A percentile compares a stretch with the other conserved stretches of the same genome.
These are phyloP conservation scores for Prunella himalayana DNA, from an alignment of 2,113 vertebrate species.

Conservation along the genomic window DNA sequence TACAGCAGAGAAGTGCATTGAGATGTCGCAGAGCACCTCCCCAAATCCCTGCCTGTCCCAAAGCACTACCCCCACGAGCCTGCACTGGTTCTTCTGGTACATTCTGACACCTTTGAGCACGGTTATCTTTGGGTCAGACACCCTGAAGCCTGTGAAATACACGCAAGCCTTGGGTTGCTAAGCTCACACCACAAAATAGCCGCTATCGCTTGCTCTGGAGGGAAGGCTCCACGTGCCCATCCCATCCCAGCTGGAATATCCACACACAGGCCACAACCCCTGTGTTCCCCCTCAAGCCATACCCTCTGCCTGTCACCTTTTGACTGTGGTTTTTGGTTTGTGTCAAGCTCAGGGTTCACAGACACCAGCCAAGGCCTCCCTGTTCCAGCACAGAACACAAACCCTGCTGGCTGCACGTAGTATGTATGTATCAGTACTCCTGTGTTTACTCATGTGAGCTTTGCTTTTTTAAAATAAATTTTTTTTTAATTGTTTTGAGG, in stretches of 20 bases:
- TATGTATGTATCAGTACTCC: background rate
- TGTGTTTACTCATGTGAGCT: background rate
- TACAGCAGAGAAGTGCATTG: rapidly evolving
- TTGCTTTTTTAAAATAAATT: background rate
- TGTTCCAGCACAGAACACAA: background rate
- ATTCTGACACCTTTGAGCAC: background rate
- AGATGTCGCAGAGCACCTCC: background rate
- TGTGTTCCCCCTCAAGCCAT: background rate
- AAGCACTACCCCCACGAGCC: background rate
- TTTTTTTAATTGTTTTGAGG: background rate
- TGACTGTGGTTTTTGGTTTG: background rate
- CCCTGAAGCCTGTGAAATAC: background rate
- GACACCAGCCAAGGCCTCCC: background rate
- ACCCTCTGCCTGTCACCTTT: background rate
- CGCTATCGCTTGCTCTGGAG: background rate
- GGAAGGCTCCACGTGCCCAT: background rate
- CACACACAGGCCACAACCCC: background rate
- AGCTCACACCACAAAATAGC: background rate
- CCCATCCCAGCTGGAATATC: background rate
- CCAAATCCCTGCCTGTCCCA: background rate
- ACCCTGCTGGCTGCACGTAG: background rate
- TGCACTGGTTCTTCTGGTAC: background rate
- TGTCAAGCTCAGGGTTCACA: background rate
- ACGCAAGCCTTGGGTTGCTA: background rate
- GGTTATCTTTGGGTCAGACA: conserved; percentile 7